Base-by-base conservation (phyloP, 2,888 invertebrate genomes). In the Anarsia innoxiella region DNA sequence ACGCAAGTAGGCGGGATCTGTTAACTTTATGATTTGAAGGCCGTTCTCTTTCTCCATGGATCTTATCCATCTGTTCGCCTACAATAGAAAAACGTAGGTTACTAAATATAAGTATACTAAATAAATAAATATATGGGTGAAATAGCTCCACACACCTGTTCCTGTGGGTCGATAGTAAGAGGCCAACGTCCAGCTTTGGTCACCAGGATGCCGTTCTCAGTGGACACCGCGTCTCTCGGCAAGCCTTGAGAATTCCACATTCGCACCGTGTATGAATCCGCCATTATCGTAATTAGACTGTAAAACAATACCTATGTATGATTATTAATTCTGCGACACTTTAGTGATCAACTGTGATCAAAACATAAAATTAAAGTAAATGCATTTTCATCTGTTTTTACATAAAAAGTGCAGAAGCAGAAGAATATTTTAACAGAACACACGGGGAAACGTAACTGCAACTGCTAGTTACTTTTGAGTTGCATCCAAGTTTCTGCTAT, bases 91-190 rank as follows among this genome's bases (percentile, higher is more conserved):
- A 31, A n/a, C 2, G 25, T 19, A 19, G 6, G 19, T 19, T 19
- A 19, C 19, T 19, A n/a, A n/a, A n/a, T n/a, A n/a, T n/a, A n/a
- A n/a, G n/a, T n/a, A n/a, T n/a, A n/a, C n/a, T n/a, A n/a, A 19
- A 19, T 19, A 19, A 19, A 19, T 19, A 19, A 8, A 19, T 19
- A 5, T 19, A 19, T 19, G 8, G 8, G 3, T 5, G 19, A 19
- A 19, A 8, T 5, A 19, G 8, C 8, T 19, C 4, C 3, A 19
- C 8, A 5, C 36, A 93, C 93, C 82, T 97, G 96, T 63, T 96
- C 96, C 67, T 97, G 96, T 0, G 97, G 97, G 76, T 97, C 97
- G 42, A 97, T 95, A 89, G 96, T 94, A 11, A 97, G 86, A 0
- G 97, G 95, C 95, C 94, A 94, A 9, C 93, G 86, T 4, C 92